Evolutionary conservation across 2,888 invertebrate species (phyloP).

Genomic region (Chymomyza caudatula): DNA sequence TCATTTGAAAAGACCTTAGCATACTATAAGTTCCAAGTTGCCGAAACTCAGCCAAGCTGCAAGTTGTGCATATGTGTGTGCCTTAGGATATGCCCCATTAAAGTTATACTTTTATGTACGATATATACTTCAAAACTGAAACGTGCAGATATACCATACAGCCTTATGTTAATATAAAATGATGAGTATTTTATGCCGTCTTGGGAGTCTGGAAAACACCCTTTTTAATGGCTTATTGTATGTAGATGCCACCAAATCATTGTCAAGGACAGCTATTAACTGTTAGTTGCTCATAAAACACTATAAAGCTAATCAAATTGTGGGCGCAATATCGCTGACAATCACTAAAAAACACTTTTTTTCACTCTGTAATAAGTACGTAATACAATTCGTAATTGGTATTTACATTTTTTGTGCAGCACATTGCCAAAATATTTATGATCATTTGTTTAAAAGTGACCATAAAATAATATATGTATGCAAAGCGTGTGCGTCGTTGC

Average conservation of each 20-base stretch:
- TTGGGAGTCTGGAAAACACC: constrained; percentile 4
- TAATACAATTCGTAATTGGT: background rate
- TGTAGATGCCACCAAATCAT: constrained; percentile 26
- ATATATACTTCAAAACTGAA: background rate
- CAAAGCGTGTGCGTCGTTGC: constrained; percentile 38
- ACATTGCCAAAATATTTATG: constrained; percentile 13
- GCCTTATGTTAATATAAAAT: background rate
- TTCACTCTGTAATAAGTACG: background rate
- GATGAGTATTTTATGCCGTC: constrained; percentile 15
- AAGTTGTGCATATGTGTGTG: constrained; percentile 19
- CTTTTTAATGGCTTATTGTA: background rate
- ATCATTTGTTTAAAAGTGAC: constrained; percentile 4
- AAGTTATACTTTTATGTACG: constrained; percentile 21
- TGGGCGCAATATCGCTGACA: too few species aligned
- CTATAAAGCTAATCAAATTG: background rate
- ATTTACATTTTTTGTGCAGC: background rate
- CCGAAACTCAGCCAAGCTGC: background rate
- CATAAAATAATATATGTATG: constrained; percentile 18
- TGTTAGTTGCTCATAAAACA: background rate
- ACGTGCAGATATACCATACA: background rate
- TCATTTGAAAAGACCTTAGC: background rate
- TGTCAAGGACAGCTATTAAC: constrained; percentile 45
- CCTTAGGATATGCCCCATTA: constrained; percentile 36
- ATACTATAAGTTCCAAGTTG: background rate
- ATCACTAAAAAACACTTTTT: too few species aligned